Base-by-base conservation (phyloP, 2,797 vertebrate species). In the Megaceryle alcyon region DNA sequence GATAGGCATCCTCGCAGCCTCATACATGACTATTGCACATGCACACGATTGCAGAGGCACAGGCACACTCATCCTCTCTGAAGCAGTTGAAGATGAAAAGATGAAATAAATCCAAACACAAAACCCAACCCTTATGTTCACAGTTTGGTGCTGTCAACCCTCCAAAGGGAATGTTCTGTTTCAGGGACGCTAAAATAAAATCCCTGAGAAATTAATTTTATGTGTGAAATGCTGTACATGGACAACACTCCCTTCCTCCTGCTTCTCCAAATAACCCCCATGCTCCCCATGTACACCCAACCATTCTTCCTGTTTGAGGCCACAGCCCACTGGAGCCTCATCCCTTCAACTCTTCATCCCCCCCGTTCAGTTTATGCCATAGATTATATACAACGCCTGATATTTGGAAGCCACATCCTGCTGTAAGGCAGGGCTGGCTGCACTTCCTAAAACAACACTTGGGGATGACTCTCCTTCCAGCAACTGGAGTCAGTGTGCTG, bases 321-420 rank as follows among this genome's bases (percentile, higher is more conserved):
- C 57, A 75, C 86, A 94, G 46, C 37, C 61, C 57, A 56, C 44
- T 25, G 60, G 71, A 96, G 56, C 71, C 66, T 93, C 78, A 88
- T 75, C 57, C 43, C 25, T 73, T 64, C 64, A 44, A 82, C 53
- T 21, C 71, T 39, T 77, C 20, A 19, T 48, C 25, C 61, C 75
- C 28, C 39, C 28, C 33, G 37, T 65, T 64, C 35, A 21, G 53
- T 84, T 94, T 96, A 88, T 1, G 2, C 90, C 91, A 94, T n/a
- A 76, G 43, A 35, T 86, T 64, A 82, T 57, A 92, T 29, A 77
- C 64, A 94, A 94, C 0, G 2, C 0, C 0, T 68, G 86, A 82
- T 77, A 82, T 73, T 94, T 92, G 92, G 94, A 97, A 96, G 87
- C 89, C 77, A 90, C 92, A 96, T 96, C 92, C 92, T 96, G 92